Conservation (phyloP, 2,797 vertebrate genomes). For the Apogon hyalosoma region DNA sequence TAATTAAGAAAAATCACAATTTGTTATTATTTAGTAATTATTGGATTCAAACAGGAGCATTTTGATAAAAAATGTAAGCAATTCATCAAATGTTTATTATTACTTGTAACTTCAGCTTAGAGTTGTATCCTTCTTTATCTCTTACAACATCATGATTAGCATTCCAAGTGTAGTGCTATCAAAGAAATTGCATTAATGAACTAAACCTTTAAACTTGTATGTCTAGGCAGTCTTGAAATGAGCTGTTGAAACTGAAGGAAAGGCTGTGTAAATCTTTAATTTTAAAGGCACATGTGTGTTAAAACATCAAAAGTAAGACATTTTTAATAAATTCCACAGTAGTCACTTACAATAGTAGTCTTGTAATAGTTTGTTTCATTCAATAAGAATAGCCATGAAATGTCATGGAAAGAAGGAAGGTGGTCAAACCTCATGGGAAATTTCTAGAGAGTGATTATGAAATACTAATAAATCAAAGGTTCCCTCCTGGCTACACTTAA, state of each 20-base stretch:
- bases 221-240: constrained; percentile 3
- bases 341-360: constrained; percentile 11
- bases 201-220: neutral
- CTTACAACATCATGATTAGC: neutral
- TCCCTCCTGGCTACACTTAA: constrained; percentile 32
- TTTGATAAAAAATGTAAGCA: neutral
- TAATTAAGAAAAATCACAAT: constrained; percentile 48
- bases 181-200: constrained; percentile 1
- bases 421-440: constrained; percentile 22
- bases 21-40: constrained; percentile 3
- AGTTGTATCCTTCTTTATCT: no score
- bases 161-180: neutral
- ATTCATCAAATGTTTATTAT: constrained; percentile 1
- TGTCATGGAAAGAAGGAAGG: constrained; percentile 18
- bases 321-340: constrained; percentile 14
- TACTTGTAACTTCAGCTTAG: no score
- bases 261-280: neutral
- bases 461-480: constrained; percentile 49
- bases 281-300: neutral
- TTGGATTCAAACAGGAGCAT: neutral
- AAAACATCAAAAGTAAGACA: constrained; percentile 10
- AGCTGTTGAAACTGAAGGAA: constrained; percentile 14
- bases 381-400: constrained; percentile 21
- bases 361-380: constrained; percentile 13
- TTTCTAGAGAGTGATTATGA: constrained; percentile 20